phyloP scores from a whole-genome alignment of 2,888 invertebrate species.

The Acronicta alni region DNA sequence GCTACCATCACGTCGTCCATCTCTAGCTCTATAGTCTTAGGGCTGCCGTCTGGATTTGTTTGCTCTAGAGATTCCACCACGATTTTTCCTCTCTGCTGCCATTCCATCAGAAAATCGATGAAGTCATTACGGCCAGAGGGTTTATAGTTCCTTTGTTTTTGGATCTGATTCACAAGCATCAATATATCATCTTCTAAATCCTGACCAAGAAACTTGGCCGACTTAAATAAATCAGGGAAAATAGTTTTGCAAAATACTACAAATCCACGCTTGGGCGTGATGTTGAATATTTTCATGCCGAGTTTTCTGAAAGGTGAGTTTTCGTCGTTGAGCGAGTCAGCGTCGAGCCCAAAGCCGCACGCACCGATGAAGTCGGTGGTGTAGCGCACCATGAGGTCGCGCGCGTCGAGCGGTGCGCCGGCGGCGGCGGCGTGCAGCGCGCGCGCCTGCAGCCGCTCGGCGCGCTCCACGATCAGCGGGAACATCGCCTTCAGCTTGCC shows the following conservation, averaged over 20 bases:
- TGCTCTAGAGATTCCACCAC: conserved; percentile 65
- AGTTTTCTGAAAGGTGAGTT: conserved; percentile 71
- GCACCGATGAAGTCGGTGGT: conserved; percentile 79
- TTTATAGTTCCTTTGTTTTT: conserved; percentile 62
- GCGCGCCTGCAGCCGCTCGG: conserved; percentile 66
- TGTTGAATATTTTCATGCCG: conserved; percentile 65
- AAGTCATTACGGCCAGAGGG: conserved; percentile 73
- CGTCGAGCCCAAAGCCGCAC: conserved; percentile 75
- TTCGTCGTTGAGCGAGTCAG: conserved; percentile 71
- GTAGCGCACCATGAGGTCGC: conserved; percentile 78
- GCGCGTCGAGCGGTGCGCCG: conserved; percentile 64
- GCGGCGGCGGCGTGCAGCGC: conserved; percentile 51
- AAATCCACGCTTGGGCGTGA: conserved; percentile 54
- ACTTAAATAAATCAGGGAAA: conserved; percentile 67
- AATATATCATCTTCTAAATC: conserved; percentile 68
- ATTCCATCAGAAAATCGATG: conserved; percentile 70
- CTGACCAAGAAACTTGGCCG: conserved; percentile 61
- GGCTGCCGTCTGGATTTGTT: conserved; percentile 61
- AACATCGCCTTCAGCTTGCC: conserved; percentile 77
- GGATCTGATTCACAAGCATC: conserved; percentile 59
- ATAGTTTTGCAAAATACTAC: conserved; percentile 61
- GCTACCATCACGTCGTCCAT: conserved; percentile 66
- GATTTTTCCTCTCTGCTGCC: conserved; percentile 64
- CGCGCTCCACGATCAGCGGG: conserved; percentile 73
- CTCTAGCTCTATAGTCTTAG: conserved; percentile 62